A percentile compares a stretch with the other conserved stretches of the same genome.
These are phyloP conservation scores for Euglossa dilemma DNA, from an alignment of 1,140 invertebrate genomes.

Conservation along the genomic window DNA sequence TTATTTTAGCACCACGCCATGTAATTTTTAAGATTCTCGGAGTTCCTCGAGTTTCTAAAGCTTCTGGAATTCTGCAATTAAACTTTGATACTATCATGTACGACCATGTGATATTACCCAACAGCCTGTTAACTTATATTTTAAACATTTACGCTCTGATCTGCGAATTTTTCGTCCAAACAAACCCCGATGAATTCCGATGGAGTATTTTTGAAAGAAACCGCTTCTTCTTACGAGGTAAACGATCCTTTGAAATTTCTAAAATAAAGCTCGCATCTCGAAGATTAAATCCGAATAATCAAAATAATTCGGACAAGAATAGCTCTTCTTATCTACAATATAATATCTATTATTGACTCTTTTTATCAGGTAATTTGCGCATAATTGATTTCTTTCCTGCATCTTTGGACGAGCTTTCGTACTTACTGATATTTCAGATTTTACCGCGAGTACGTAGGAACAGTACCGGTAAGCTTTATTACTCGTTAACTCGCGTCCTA, in stretches of 20 bases:
- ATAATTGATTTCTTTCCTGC: no score
- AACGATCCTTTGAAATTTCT: no score
- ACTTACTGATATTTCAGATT: no score
- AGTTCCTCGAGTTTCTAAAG: slow-evolving; percentile 16
- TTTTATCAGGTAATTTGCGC: no score
- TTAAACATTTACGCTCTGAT: background rate
- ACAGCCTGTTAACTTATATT: background rate
- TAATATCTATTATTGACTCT: no score
- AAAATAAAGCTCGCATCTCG: no score
- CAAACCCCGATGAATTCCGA: background rate
- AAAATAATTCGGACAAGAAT: no score
- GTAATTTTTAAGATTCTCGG: slow-evolving; percentile 1
- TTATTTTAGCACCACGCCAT: slow-evolving; percentile 5
- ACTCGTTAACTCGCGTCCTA: background rate
- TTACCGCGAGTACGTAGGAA: no score
- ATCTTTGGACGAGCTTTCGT: no score
- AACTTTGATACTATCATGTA: background rate
- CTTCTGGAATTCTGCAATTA: slow-evolving; percentile 6
- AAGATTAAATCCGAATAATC: no score
- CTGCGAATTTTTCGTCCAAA: background rate
- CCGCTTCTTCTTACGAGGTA: no score
- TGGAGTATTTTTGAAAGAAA: background rate
- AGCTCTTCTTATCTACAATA: no score
- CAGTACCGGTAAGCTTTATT: background rate
- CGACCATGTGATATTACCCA: background rate